A percentile compares a stretch with the other conserved stretches of the same genome.
Conservation (phyloP, 2,113 vertebrate species). For the Apistogramma diplotaenia region DNA sequence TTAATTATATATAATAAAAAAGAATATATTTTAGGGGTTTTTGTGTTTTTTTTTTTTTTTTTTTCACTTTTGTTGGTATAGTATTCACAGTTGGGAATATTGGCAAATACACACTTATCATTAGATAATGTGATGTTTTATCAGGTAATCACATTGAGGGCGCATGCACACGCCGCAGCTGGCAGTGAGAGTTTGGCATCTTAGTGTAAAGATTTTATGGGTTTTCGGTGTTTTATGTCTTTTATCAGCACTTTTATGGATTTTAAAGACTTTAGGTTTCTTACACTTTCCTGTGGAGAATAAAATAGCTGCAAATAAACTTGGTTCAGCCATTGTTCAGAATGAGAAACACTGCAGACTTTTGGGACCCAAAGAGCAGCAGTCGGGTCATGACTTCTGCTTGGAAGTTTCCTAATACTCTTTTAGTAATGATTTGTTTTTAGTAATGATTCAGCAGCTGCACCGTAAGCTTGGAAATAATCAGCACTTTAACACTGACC, state of each 20-base stretch:
- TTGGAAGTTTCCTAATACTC: background rate
- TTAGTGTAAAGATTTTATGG: background rate
- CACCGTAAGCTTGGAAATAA: background rate
- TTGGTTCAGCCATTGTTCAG: background rate
- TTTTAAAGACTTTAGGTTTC: background rate
- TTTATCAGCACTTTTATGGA: background rate
- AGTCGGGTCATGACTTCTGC: background rate
- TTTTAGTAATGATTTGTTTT: background rate
- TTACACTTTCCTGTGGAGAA: background rate
- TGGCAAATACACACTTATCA: background rate
- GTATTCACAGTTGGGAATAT: background rate
- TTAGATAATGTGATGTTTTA: background rate
- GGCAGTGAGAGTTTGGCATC: background rate
- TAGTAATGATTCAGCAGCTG: background rate
- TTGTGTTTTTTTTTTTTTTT: accelerated
- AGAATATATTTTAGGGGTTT: accelerated
- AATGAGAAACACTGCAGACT: background rate
- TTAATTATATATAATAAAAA: background rate
- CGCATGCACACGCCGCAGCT: accelerated
- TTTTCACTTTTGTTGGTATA: background rate
- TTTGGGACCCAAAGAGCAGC: background rate
- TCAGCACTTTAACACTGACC: background rate
- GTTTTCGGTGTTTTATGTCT: background rate
- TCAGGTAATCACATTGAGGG: background rate
- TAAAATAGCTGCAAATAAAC: background rate